Conservation (phyloP, 2,888 invertebrate genomes). For the Slavum lentiscoides region DNA sequence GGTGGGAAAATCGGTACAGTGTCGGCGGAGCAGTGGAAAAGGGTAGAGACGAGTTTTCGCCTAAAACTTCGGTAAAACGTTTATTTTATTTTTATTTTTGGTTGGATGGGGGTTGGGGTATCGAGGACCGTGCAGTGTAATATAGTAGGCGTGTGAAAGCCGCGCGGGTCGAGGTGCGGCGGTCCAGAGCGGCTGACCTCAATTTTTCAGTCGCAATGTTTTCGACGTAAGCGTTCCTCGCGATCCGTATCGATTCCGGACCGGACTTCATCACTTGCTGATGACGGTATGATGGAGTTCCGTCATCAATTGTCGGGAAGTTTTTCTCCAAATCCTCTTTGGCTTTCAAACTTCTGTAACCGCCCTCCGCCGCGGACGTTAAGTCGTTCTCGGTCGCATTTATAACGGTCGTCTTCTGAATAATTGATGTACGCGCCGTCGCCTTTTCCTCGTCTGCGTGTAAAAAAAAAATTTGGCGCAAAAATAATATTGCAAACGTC, state of each 20-base stretch:
- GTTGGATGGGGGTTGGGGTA: no score
- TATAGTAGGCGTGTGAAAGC: no score
- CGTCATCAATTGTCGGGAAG: conserved; percentile 58
- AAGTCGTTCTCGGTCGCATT: conserved; percentile 63
- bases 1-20: no score
- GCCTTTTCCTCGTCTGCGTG: background rate
- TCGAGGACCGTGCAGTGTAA: background rate
- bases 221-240: conserved; percentile 70
- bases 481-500: background rate
- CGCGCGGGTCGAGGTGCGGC: background rate
- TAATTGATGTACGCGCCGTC: conserved; percentile 38
- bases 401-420: conserved; percentile 62
- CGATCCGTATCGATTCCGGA: conserved; percentile 66
- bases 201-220: conserved; percentile 71
- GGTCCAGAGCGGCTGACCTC: conserved; percentile 16
- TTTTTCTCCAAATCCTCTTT: conserved; percentile 55
- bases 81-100: background rate
- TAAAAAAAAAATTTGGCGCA: background rate
- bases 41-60: no score
- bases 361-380: conserved; percentile 62
- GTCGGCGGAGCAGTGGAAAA: no score
- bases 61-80: conserved; percentile 3
- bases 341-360: conserved; percentile 54
- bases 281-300: conserved; percentile 62
- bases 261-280: conserved; percentile 72